phyloP scores from a whole-genome alignment of 2,888 invertebrate species.

The Xanthia icteritia region DNA sequence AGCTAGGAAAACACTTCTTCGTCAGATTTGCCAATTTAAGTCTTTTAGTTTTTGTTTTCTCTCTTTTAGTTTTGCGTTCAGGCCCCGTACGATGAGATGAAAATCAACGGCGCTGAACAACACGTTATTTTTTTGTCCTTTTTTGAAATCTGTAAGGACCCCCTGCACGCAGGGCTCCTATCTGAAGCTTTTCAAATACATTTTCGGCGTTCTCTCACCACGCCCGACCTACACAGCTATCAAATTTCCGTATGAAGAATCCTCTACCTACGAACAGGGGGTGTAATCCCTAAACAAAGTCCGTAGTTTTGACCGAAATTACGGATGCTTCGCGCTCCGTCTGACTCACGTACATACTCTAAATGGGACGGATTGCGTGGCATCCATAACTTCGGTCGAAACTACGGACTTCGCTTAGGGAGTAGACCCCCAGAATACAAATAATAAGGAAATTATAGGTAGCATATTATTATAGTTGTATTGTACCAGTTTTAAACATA shows the following conservation, averaged over 20 bases:
- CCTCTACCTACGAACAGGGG: conserved; percentile 4
- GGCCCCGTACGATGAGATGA: neutral
- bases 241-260: neutral
- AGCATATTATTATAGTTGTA: neutral
- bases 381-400: too few species aligned
- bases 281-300: too few species aligned
- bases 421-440: too few species aligned
- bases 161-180: neutral
- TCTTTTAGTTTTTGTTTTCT: too few species aligned
- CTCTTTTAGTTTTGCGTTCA: neutral
- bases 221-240: neutral
- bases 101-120: neutral
- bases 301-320: too few species aligned
- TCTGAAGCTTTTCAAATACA: neutral
- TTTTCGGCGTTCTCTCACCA: neutral
- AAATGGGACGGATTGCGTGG: too few species aligned
- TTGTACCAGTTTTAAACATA: neutral
- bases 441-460: neutral
- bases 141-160: neutral
- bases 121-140: neutral
- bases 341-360: too few species aligned
- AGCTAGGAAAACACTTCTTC: neutral
- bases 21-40: neutral
- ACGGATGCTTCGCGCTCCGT: too few species aligned
- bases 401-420: too few species aligned